These are phyloP conservation scores for Mastigias papua DNA, from an alignment of 30 jellyfish, hydroid and myxozoan species.

Conservation along the genomic window DNA sequence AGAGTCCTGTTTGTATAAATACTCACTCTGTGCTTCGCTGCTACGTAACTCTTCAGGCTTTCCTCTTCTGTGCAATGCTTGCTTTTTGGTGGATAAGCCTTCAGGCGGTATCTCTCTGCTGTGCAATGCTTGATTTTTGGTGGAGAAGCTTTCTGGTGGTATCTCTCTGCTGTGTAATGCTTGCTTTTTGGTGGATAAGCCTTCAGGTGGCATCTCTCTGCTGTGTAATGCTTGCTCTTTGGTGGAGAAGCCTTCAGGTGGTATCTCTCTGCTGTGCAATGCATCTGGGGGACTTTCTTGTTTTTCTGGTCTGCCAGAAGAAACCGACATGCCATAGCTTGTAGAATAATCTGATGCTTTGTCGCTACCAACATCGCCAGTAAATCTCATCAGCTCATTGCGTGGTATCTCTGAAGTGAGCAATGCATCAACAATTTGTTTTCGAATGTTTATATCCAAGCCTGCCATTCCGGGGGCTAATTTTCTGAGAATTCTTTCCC, in stretches of 20 bases:
- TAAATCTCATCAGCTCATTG: neutral
- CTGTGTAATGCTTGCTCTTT: neutral
- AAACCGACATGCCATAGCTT: neutral
- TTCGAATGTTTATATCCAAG: slow-evolving; percentile 75
- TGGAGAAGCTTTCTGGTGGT: too few relatives aligned
- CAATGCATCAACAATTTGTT: slow-evolving; percentile 73
- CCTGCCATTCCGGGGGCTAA: slow-evolving; percentile 83
- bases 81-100: too few relatives aligned
- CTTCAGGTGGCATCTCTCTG: neutral
- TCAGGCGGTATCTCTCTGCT: too few relatives aligned
- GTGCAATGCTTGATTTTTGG: too few relatives aligned
- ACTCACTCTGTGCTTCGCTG: neutral
- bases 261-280: neutral
- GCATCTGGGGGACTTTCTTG: neutral
- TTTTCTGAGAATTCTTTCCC: slow-evolving; percentile 79
- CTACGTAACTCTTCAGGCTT: neutral
- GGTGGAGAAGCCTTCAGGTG: neutral
- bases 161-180: too few relatives aligned
- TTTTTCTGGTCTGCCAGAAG: neutral
- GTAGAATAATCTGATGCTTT: neutral
- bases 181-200: neutral
- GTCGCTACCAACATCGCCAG: neutral
- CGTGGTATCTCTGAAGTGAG: slow-evolving; percentile 17
- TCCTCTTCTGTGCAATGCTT: neutral
- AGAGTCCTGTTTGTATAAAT: neutral